Conservation (phyloP, 2,888 invertebrate genomes). For the Psococerastis gibbosa region DNA sequence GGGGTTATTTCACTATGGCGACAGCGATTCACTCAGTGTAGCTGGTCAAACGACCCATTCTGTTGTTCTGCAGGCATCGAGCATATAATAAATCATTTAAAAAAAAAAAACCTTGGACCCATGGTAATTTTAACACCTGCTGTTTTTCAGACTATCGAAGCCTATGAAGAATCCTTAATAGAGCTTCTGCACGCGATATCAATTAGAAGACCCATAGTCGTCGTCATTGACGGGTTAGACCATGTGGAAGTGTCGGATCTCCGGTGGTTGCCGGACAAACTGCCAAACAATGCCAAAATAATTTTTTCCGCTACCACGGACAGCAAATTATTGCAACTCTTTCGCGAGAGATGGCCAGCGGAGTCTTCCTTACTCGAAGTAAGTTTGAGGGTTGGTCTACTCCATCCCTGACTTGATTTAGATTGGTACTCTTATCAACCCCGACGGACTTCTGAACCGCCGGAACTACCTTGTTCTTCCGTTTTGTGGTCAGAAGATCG, state of each 20-base stretch:
- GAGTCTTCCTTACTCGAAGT: not conserved
- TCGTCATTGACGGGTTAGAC: slow-evolving; percentile 61
- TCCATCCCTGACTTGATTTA: too few species aligned
- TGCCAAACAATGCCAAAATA: slow-evolving; percentile 57
- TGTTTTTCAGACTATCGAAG: slow-evolving; percentile 42
- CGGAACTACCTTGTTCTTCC: too few species aligned
- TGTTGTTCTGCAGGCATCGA: slow-evolving; percentile 6
- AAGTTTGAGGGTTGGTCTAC: too few species aligned
- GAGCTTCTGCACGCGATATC: slow-evolving; percentile 33
- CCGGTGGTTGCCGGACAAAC: slow-evolving; percentile 54
- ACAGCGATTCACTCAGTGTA: not conserved
- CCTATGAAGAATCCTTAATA: slow-evolving; percentile 42
- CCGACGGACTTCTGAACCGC: too few species aligned
- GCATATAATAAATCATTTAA: slow-evolving; percentile 4
- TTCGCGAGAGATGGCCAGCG: not conserved
- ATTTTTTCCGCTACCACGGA: slow-evolving; percentile 50
- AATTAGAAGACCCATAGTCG: slow-evolving; percentile 38
- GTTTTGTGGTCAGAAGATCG: too few species aligned
- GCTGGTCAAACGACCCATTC: too few species aligned
- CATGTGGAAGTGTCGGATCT: slow-evolving; percentile 39
- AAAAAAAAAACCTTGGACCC: too few species aligned
- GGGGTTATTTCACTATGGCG: not conserved
- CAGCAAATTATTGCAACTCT: slow-evolving; percentile 24
- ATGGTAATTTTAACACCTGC: too few species aligned
- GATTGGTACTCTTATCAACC: too few species aligned